Base-by-base conservation (phyloP, 2,888 invertebrate genomes). In the Drosophila emarginata region DNA sequence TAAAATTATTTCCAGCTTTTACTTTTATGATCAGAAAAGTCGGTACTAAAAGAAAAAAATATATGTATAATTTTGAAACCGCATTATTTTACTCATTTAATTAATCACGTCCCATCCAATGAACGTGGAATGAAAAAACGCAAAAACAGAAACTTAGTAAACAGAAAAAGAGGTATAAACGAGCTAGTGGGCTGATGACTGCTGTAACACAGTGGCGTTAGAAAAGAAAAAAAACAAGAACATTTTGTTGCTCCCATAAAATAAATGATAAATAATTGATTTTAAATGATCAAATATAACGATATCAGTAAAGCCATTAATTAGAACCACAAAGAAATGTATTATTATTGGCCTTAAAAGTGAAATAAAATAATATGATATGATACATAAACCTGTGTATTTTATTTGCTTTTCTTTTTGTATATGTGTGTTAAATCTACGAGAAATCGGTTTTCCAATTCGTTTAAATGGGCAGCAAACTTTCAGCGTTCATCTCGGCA, bases 401-500 rank as follows among this genome's bases (percentile, higher is more conserved):
- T 23, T 58, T 7, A 1, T 45, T 18, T 45, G 18, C 15, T 45
- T 45, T 40, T 14, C 28, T 15, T 12, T 9, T 11, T 4, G 26
- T 26, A 26, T 26, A 26, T 26, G 26, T 26, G 4, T 26, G 26
- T 12, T 5, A n/a, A 50, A 32, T 18, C 1, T n/a, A 28, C 6
- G 7, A 23, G 4, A 4, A 18, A 18, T 45, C 2, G n/a, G 2
- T 37, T 37, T n/a, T n/a, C 2, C 2, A 21, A 12, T 12, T 21
- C 12, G 11, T 12, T 81, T 89, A 91, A 61, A 92, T 89, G 4
- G 91, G 91, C 64, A 92, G 75, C 50, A 92, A 79, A 63, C 90
- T 90, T 39, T 92, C 91, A 3, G 92, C 88, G 80, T 91, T 90
- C 54, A 91, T 88, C 69, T 91, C 92, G 4, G 78, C 78, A 21